Evolutionary conservation across 1,140 invertebrate genomes (phyloP).

Genomic region (Anagrus nilaparvatae): DNA sequence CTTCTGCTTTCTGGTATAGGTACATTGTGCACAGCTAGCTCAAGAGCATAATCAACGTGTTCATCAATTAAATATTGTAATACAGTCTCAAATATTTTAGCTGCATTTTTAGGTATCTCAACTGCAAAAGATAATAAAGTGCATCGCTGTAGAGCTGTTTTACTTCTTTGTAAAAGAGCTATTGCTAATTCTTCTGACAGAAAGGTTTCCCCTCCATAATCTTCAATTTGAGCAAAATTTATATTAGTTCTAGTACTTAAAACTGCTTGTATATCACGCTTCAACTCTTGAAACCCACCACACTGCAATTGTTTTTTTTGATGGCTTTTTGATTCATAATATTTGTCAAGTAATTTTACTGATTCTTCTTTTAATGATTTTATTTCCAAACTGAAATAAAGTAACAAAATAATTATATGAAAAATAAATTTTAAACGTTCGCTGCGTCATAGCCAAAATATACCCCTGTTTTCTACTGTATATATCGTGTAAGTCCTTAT

Average conservation of each 20-base stretch:
- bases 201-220: constrained; percentile 95
- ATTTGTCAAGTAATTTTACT: constrained; percentile 63
- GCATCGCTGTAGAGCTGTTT: constrained; percentile 83
- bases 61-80: constrained; percentile 81
- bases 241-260: constrained; percentile 85
- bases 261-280: constrained; percentile 86
- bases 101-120: constrained; percentile 71
- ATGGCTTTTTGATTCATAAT: constrained; percentile 90
- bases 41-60: constrained; percentile 93
- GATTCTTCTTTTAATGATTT: constrained; percentile 69
- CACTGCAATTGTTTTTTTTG: constrained; percentile 79
- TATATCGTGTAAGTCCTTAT: background rate
- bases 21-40: constrained; percentile 82
- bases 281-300: constrained; percentile 81
- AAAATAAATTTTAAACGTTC: background rate
- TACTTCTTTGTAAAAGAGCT: constrained; percentile 83
- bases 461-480: background rate
- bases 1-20: constrained; percentile 80
- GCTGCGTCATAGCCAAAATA: background rate
- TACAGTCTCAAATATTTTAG: constrained; percentile 78
- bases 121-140: constrained; percentile 69
- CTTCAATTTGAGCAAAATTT: constrained; percentile 87
- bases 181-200: constrained; percentile 94
- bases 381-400: constrained; percentile 55
- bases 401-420: constrained; percentile 10